phyloP scores from a whole-genome alignment of 2,113 vertebrate genomes.

The Aptenodytes forsteri region DNA sequence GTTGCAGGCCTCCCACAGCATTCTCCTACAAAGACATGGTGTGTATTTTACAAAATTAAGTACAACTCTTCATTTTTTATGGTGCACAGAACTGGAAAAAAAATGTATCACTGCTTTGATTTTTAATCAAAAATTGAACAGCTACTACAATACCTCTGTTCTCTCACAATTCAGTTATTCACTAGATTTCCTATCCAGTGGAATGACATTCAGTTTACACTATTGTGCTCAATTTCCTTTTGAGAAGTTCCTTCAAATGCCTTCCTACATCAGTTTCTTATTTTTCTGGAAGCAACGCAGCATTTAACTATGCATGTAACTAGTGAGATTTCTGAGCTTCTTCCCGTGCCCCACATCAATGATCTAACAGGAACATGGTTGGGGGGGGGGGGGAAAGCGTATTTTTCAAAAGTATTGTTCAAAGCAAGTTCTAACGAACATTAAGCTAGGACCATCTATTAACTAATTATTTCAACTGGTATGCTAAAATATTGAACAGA shows the following conservation, averaged over 20 bases:
- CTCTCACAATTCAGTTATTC: background rate
- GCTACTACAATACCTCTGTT: background rate
- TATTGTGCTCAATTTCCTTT: background rate
- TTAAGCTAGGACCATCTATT: background rate
- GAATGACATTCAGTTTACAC: background rate
- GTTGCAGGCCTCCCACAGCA: background rate
- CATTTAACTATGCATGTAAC: background rate
- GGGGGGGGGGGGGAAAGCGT: too few species aligned
- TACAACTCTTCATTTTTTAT: background rate
- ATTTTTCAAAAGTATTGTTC: too few species aligned
- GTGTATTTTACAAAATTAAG: background rate
- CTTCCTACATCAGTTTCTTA: background rate
- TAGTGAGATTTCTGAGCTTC: background rate
- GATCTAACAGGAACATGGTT: background rate
- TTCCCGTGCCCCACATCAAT: background rate
- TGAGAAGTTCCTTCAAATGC: background rate
- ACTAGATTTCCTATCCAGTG: background rate
- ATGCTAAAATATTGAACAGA: background rate
- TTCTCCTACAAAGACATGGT: background rate
- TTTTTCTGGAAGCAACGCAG: background rate
- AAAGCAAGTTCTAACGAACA: background rate
- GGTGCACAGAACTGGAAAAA: background rate
- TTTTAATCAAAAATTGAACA: background rate
- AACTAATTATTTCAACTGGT: background rate
- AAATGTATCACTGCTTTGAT: background rate